Evolutionary conservation across 2,113 vertebrate genomes (phyloP).

Genomic region (Xyliphius kryptos): DNA sequence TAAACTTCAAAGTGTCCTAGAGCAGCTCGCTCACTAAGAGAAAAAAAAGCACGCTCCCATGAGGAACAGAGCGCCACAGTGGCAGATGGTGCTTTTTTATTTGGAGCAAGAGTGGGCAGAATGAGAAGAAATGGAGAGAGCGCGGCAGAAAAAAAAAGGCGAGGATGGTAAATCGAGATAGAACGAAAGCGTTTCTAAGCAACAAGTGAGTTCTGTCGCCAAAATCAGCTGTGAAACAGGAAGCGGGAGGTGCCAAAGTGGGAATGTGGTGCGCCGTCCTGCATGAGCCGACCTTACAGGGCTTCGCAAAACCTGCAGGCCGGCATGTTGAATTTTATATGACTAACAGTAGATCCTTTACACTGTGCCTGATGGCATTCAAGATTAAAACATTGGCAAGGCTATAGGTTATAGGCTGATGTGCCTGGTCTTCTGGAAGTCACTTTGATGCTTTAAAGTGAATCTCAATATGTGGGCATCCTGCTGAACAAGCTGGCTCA

Average conservation of each 20-base stretch:
- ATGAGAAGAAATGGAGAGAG: slow-evolving; percentile 25
- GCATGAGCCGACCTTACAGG: slow-evolving; percentile 13
- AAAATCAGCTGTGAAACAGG: slow-evolving; percentile 32
- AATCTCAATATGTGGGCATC: background rate
- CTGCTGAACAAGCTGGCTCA: slow-evolving; percentile 22
- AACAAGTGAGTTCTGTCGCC: slow-evolving; percentile 36
- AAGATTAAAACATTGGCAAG: too few species aligned
- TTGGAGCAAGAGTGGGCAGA: slow-evolving; percentile 42
- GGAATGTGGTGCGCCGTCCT: slow-evolving; percentile 18
- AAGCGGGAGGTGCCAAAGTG: slow-evolving; percentile 25
- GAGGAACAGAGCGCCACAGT: slow-evolving; percentile 30
- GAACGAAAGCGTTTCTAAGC: slow-evolving; percentile 42
- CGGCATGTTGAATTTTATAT: too few species aligned
- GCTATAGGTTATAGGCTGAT: too few species aligned
- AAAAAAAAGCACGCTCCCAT: slow-evolving; percentile 32
- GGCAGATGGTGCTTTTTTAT: slow-evolving; percentile 47
- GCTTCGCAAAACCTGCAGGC: slow-evolving; percentile 7
- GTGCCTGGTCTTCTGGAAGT: background rate
- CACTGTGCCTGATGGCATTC: too few species aligned
- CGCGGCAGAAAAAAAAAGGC: background rate
- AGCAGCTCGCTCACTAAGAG: slow-evolving; percentile 32
- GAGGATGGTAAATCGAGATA: too few species aligned
- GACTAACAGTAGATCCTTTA: too few species aligned
- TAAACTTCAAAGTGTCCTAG: slow-evolving; percentile 31
- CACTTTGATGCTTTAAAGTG: slow-evolving; percentile 14